These are phyloP conservation scores for Menidia beryllina DNA, from an alignment of 2,113 vertebrate species.

Conservation along the genomic window DNA sequence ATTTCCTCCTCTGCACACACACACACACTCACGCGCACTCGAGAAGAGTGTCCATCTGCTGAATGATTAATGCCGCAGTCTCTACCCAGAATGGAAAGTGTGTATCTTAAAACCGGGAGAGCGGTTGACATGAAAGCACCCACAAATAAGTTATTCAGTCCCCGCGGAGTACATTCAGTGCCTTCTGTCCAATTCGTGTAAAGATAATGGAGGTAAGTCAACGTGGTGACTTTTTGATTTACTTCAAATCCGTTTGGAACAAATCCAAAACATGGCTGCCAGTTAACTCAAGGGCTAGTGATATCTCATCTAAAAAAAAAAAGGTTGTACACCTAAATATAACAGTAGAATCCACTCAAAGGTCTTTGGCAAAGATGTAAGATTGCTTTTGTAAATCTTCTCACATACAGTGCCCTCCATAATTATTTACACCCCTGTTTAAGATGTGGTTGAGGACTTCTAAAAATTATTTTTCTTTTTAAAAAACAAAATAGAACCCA, in stretches of 20 bases:
- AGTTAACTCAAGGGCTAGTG: no score
- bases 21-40: slow-evolving; percentile 22
- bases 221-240: neutral
- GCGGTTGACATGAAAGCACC: slow-evolving; percentile 40
- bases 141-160: slow-evolving; percentile 16
- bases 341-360: no score
- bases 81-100: slow-evolving; percentile 54
- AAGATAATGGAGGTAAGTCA: neutral
- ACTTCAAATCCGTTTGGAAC: neutral
- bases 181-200: neutral
- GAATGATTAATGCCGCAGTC: slow-evolving; percentile 72
- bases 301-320: no score
- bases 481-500: no score
- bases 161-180: slow-evolving; percentile 12
- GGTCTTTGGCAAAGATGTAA: no score
- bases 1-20: slow-evolving; percentile 53
- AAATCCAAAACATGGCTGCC: neutral
- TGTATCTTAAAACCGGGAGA: slow-evolving; percentile 41
- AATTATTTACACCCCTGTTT: no score
- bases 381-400: no score
- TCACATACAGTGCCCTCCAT: no score
- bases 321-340: no score
- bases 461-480: no score
- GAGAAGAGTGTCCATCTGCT: slow-evolving; percentile 65
- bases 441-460: no score